phyloP scores from a whole-genome alignment of 2,113 vertebrate species.

The Oceanites oceanicus region DNA sequence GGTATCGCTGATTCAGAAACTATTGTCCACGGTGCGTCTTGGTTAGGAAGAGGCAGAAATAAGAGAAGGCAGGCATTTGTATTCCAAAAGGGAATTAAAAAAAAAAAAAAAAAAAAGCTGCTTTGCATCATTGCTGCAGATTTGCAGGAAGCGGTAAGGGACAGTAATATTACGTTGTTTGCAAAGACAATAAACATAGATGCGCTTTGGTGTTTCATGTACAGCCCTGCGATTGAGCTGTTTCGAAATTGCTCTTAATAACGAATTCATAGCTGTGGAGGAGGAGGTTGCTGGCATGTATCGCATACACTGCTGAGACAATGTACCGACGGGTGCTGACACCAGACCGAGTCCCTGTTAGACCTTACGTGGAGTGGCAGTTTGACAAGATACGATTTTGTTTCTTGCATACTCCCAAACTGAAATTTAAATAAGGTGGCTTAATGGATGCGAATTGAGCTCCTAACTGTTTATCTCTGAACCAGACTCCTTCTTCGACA shows the following conservation, averaged over 20 bases:
- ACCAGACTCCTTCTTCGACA: neutral
- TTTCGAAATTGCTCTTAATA: conserved; percentile 54
- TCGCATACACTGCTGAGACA: conserved; percentile 1
- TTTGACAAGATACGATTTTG: neutral
- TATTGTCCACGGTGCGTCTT: conserved; percentile 46
- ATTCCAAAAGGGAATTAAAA: conserved; percentile 68
- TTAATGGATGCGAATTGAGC: conserved; percentile 40
- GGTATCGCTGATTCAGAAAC: conserved; percentile 64
- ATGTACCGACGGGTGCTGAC: neutral
- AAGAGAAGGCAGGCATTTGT: conserved; percentile 67
- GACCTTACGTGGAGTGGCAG: conserved; percentile 23
- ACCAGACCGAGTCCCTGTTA: neutral
- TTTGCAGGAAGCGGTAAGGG: conserved; percentile 59
- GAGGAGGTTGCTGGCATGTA: conserved; percentile 15
- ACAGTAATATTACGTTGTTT: conserved; percentile 6
- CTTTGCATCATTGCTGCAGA: conserved; percentile 69
- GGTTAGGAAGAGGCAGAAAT: conserved; percentile 40
- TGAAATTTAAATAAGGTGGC: conserved; percentile 55
- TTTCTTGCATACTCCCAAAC: neutral
- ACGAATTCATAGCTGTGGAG: conserved; percentile 48
- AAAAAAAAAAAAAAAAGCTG: conserved; percentile 50
- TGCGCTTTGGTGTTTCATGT: conserved; percentile 25
- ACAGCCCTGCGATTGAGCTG: conserved; percentile 40
- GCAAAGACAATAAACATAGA: conserved; percentile 43
- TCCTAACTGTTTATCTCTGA: conserved; percentile 6